These are phyloP conservation scores for Aphidoletes aphidimyza DNA, from an alignment of 2,888 invertebrate genomes.

Conservation along the genomic window DNA sequence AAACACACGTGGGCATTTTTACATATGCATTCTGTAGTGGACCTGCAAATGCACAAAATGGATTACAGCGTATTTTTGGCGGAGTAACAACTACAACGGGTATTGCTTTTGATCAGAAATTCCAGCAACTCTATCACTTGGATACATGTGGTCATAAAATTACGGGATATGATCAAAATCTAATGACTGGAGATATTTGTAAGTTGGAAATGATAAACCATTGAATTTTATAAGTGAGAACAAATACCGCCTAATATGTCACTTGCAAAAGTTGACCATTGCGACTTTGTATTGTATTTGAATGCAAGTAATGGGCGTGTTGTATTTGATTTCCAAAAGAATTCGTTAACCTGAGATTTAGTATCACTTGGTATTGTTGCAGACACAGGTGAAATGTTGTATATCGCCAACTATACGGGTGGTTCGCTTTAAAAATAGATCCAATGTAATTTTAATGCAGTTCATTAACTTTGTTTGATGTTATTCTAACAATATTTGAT, in stretches of 20 bases:
- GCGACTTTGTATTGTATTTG: no score
- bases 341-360: not conserved
- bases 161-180: not conserved
- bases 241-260: not conserved
- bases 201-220: not conserved
- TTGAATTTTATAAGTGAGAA: no score
- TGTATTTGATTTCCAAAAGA: not conserved
- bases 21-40: not conserved
- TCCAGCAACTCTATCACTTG: not conserved
- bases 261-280: no score
- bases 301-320: not conserved
- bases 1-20: not conserved
- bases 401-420: not conserved
- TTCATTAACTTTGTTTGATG: not conserved
- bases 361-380: not conserved
- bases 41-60: not conserved
- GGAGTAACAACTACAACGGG: not conserved
- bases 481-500: not conserved
- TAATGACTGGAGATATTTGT: not conserved
- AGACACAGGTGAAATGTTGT: not conserved
- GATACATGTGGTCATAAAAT: not conserved
- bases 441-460: not conserved
- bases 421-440: not conserved
- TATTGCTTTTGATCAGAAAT: not conserved
- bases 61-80: not conserved